These are phyloP conservation scores for Deroplatys truncata DNA, from an alignment of 2,888 invertebrate genomes.

Conservation along the genomic window DNA sequence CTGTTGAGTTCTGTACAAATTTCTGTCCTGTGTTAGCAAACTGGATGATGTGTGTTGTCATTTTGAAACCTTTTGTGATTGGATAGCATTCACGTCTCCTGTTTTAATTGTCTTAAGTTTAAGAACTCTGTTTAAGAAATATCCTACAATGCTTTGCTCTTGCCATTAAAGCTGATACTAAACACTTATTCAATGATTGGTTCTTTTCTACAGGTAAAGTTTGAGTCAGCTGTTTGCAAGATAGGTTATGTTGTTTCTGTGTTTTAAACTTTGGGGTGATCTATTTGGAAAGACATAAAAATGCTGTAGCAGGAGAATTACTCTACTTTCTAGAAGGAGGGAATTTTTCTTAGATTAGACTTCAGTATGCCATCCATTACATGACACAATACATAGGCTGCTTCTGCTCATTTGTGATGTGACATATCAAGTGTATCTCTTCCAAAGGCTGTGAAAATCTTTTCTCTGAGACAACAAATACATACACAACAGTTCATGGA, in stretches of 20 bases:
- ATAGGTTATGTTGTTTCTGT: background rate
- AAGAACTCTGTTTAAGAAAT: background rate
- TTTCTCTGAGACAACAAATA: too few species aligned
- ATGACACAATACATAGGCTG: too few species aligned
- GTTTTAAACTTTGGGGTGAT: background rate
- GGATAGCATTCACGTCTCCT: background rate
- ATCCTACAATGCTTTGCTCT: background rate
- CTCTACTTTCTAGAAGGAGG: too few species aligned
- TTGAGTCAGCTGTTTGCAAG: background rate
- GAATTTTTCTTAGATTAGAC: too few species aligned
- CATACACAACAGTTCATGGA: too few species aligned
- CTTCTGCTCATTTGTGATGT: too few species aligned
- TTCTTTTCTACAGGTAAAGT: background rate
- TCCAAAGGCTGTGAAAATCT: too few species aligned
- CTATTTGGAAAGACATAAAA: too few species aligned
- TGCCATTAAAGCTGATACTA: background rate
- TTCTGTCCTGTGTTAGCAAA: background rate
- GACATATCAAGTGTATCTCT: too few species aligned
- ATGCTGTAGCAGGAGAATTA: too few species aligned
- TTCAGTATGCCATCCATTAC: too few species aligned
- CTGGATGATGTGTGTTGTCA: background rate
- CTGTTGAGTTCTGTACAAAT: background rate
- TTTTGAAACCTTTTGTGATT: background rate
- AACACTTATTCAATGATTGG: background rate
- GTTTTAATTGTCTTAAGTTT: background rate